phyloP scores from a whole-genome alignment of 2,888 invertebrate species.

The Agapostemon virescens region DNA sequence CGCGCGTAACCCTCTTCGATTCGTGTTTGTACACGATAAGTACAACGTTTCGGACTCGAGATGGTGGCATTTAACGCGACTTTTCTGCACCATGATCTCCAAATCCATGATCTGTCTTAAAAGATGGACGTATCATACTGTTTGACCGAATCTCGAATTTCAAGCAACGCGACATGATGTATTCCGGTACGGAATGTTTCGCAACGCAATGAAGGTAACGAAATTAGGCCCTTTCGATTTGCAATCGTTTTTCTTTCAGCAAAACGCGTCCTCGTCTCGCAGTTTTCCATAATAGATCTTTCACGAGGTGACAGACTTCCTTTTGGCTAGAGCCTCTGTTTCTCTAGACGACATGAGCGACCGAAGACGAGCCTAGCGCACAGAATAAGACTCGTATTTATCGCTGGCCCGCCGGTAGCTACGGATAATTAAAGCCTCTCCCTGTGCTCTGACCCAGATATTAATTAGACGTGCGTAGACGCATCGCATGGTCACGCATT shows the following conservation, averaged over 20 bases:
- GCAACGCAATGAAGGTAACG: background rate
- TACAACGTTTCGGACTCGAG: too few species aligned
- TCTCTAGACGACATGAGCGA: constrained; percentile 13
- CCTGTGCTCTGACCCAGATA: constrained; percentile 62
- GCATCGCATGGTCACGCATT: constrained; percentile 3
- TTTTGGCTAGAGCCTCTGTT: constrained; percentile 31
- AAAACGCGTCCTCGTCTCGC: background rate
- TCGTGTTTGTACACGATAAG: too few species aligned
- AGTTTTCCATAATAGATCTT: constrained; percentile 11
- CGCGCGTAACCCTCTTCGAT: too few species aligned
- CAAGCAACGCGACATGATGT: background rate
- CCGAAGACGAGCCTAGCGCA: constrained; percentile 18
- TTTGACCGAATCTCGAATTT: background rate
- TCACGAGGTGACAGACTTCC: background rate
- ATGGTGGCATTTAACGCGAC: too few species aligned
- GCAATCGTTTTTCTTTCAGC: background rate
- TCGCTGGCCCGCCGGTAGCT: constrained; percentile 59
- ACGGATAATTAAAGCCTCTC: constrained; percentile 63
- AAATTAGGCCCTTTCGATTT: background rate
- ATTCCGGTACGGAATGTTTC: background rate
- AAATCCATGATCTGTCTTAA: background rate
- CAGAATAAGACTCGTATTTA: constrained; percentile 57
- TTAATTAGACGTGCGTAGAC: constrained; percentile 63
- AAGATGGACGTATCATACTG: background rate
- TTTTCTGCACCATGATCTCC: too few species aligned